Conservation (phyloP, 64 coral and sea anemone species). For the Catalaphyllia jardinei region DNA sequence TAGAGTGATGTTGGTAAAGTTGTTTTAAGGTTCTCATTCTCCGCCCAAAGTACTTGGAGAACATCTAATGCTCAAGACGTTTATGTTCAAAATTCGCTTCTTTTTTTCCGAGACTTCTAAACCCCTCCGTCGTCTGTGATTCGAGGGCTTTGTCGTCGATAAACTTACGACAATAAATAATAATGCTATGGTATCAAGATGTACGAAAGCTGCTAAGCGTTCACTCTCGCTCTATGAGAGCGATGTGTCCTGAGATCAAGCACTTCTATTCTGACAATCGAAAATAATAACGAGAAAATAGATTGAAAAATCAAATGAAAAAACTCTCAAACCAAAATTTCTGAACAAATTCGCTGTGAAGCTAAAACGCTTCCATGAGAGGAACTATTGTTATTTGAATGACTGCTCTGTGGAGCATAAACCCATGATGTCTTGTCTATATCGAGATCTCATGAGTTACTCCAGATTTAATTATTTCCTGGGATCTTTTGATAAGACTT, state of each 20-base stretch:
- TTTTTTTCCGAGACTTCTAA: neutral
- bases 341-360: neutral
- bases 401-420: no score
- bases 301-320: neutral
- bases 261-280: neutral
- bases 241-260: neutral
- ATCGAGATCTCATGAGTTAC: no score
- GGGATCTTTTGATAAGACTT: neutral
- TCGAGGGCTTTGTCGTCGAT: neutral
- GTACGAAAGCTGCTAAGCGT: neutral
- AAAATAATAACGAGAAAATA: neutral
- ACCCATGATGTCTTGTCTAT: no score
- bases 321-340: neutral
- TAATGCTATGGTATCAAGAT: neutral
- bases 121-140: neutral
- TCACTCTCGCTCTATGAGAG: neutral
- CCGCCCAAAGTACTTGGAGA: no score
- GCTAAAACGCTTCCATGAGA: slow-evolving; percentile 20
- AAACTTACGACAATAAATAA: slow-evolving; percentile 1
- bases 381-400: no score
- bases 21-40: no score
- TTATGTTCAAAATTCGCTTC: no score
- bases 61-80: no score
- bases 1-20: no score
- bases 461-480: neutral